Percentiles rank a stretch among this genome's conserved stretches.
Conservation (phyloP, 2,113 vertebrate species). For the Periophthalmodon schlosseri region DNA sequence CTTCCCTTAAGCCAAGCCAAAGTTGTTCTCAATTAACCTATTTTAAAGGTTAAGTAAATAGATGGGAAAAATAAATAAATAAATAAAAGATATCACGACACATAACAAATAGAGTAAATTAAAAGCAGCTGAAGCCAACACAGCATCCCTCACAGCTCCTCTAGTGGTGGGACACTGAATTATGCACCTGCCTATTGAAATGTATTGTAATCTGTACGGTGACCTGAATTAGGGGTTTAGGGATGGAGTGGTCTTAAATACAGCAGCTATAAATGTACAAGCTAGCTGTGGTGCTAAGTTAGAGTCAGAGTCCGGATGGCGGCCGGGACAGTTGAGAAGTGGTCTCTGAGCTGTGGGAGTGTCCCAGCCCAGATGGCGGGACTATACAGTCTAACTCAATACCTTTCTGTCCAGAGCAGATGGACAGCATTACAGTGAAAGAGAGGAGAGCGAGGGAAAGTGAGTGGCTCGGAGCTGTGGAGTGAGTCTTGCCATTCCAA, state of each 20-base stretch:
- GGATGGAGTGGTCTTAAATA: background rate
- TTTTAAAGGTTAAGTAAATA: too few species aligned
- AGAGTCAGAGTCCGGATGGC: conserved; percentile 17
- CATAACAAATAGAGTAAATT: background rate
- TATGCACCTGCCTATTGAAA: background rate
- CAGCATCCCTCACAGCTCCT: background rate
- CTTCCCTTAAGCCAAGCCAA: too few species aligned
- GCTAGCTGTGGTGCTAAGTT: background rate
- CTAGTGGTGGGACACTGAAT: background rate
- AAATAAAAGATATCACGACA: background rate
- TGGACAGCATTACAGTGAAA: conserved; percentile 69
- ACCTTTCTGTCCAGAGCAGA: conserved; percentile 59
- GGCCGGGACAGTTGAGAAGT: conserved; percentile 51
- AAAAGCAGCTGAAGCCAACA: background rate
- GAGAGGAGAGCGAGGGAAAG: conserved; percentile 39
- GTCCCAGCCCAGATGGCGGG: conserved; percentile 70
- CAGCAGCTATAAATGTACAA: background rate
- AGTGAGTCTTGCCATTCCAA: conserved; percentile 56
- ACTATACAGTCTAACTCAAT: conserved; percentile 67
- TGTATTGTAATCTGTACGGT: background rate
- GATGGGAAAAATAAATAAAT: background rate
- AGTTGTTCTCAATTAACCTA: too few species aligned
- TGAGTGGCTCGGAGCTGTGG: background rate
- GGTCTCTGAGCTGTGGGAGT: conserved; percentile 54
- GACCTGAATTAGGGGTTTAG: background rate